Evolutionary conservation across 2,888 invertebrate genomes (phyloP).

Genomic region (Drosophila subquinaria): DNA sequence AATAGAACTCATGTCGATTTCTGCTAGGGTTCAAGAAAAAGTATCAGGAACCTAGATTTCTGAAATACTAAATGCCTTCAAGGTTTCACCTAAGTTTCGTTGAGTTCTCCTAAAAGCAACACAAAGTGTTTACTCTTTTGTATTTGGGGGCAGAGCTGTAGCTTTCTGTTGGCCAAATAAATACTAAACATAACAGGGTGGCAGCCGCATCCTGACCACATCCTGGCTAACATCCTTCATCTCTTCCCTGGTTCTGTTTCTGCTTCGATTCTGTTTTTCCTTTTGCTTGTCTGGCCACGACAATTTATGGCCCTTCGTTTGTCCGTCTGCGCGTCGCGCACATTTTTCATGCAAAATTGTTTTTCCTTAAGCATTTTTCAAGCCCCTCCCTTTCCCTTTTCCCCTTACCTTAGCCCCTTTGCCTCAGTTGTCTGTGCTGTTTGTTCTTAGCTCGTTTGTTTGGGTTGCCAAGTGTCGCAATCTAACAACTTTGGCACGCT

Average conservation of each 20-base stretch:
- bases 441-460: slow-evolving; percentile 36
- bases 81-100: background rate
- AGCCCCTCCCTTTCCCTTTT: background rate
- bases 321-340: slow-evolving; percentile 65
- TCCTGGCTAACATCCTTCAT: slow-evolving; percentile 21
- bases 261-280: slow-evolving; percentile 15
- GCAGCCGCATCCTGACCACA: slow-evolving; percentile 36
- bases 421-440: slow-evolving; percentile 2
- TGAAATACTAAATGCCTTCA: background rate
- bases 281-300: slow-evolving; percentile 36
- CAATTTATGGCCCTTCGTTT: slow-evolving; percentile 77
- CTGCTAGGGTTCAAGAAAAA: background rate
- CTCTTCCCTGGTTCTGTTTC: background rate
- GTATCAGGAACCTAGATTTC: background rate
- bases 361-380: slow-evolving; percentile 56
- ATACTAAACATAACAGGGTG: slow-evolving; percentile 14
- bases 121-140: background rate
- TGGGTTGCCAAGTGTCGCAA: slow-evolving; percentile 57
- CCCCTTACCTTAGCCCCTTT: background rate
- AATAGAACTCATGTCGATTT: background rate
- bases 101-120: background rate
- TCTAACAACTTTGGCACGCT: slow-evolving; percentile 61
- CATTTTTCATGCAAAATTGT: slow-evolving; percentile 80
- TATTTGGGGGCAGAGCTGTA: slow-evolving; percentile 14
- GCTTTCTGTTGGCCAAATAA: slow-evolving; percentile 17